Evolutionary conservation across 1,140 invertebrate species (phyloP).

Genomic region (Agrypnia vestita): DNA sequence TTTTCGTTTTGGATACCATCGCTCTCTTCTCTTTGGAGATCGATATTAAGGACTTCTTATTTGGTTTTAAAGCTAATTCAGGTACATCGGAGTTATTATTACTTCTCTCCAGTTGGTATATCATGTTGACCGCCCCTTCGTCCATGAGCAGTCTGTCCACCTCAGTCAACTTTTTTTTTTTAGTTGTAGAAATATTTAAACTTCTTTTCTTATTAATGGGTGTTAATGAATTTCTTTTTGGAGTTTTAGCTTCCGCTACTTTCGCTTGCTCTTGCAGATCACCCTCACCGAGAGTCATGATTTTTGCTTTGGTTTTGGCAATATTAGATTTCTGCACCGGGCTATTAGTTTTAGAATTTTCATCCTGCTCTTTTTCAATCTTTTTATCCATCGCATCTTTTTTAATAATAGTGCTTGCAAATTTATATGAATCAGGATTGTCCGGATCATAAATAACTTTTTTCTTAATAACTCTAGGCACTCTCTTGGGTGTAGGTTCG

Average conservation of each 20-base stretch:
- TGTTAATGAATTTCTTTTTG: constrained; percentile 7
- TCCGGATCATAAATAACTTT: constrained; percentile 82
- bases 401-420: constrained; percentile 54
- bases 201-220: constrained; percentile 28
- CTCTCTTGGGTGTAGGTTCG: constrained; percentile 56
- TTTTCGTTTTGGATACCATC: constrained; percentile 70
- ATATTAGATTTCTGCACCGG: not conserved
- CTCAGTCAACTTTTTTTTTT: constrained; percentile 79
- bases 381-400: constrained; percentile 52
- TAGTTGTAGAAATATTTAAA: constrained; percentile 28
- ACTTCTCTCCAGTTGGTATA: constrained; percentile 82
- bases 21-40: constrained; percentile 70
- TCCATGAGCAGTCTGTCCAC: constrained; percentile 85
- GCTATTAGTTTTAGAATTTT: constrained; percentile 19
- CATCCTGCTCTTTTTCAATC: not conserved
- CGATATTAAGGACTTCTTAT: constrained; percentile 56
- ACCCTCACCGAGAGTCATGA: not conserved
- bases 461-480: constrained; percentile 77
- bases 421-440: constrained; percentile 73
- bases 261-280: not conserved
- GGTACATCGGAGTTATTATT: constrained; percentile 64
- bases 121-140: constrained; percentile 88
- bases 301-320: constrained; percentile 62
- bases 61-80: constrained; percentile 58
- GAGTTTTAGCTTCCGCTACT: not conserved